phyloP scores from a whole-genome alignment of 2,797 vertebrate species.

The Champsocephalus gunnari region DNA sequence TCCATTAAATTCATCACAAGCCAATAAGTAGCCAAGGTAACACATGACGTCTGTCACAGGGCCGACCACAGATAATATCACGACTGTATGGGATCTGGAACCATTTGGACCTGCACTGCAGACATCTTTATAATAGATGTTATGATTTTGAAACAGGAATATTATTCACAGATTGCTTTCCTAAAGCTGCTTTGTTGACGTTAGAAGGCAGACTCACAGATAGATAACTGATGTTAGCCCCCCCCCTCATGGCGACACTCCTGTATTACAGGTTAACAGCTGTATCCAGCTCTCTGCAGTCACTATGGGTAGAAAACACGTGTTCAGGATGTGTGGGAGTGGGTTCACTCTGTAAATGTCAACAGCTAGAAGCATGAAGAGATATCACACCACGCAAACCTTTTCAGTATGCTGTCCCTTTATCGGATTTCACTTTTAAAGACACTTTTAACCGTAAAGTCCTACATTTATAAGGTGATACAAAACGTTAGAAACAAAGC shows the following conservation, averaged over 20 bases:
- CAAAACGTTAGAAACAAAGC: no score
- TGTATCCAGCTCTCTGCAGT: not conserved
- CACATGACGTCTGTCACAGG: not conserved
- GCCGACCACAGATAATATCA: not conserved
- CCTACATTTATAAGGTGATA: no score
- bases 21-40: constrained; percentile 8
- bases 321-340: not conserved
- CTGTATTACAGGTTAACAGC: constrained; percentile 69
- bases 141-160: not conserved
- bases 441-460: not conserved
- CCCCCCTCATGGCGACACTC: constrained; percentile 47
- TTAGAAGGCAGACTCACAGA: not conserved
- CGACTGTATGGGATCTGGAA: not conserved
- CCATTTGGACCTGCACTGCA: not conserved
- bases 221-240: constrained; percentile 6
- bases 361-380: not conserved
- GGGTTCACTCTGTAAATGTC: not conserved
- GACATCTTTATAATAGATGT: not conserved
- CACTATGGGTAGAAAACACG: not conserved
- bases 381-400: not conserved
- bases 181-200: not conserved
- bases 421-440: not conserved
- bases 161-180: not conserved
- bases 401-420: not conserved
- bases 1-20: constrained; percentile 8